These are phyloP conservation scores for Tribolium castaneum DNA, from an alignment of 1,140 invertebrate species.

Conservation along the genomic window DNA sequence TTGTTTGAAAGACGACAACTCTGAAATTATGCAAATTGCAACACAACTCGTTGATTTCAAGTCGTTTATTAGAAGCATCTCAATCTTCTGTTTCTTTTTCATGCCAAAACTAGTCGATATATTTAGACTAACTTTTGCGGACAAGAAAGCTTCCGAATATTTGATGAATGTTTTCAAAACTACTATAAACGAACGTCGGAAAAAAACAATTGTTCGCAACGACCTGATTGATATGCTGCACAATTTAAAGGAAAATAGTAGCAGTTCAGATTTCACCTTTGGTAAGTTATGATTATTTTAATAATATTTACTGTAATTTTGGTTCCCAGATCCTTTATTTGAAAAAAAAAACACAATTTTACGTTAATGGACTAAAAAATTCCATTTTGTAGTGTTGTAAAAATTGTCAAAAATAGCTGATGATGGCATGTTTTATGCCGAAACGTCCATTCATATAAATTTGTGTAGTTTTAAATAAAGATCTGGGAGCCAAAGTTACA, in stretches of 20 bases:
- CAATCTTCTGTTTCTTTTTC: constrained; percentile 43
- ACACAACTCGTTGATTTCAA: constrained; percentile 22
- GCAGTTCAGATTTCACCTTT: neutral
- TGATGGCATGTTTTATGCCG: too few species aligned
- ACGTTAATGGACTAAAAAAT: too few species aligned
- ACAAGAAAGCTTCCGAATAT: constrained; percentile 46
- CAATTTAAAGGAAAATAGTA: neutral
- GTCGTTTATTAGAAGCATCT: constrained; percentile 1
- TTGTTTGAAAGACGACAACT: constrained; percentile 34
- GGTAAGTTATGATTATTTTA: neutral
- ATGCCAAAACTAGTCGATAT: constrained; percentile 48
- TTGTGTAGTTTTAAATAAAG: too few species aligned
- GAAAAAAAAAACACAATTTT: too few species aligned
- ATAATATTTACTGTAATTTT: neutral
- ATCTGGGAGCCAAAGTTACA: too few species aligned
- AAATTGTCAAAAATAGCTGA: too few species aligned
- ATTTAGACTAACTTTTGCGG: constrained; percentile 50
- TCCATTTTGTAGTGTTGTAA: too few species aligned
- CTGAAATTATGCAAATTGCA: constrained; percentile 10
- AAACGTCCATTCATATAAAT: too few species aligned
- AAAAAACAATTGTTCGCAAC: neutral
- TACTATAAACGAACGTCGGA: neutral
- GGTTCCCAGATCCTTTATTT: neutral
- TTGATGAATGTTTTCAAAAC: constrained; percentile 53
- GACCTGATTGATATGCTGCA: constrained; percentile 3